phyloP scores from a whole-genome alignment of 2,888 invertebrate species.

The Hedychridium roseum region DNA sequence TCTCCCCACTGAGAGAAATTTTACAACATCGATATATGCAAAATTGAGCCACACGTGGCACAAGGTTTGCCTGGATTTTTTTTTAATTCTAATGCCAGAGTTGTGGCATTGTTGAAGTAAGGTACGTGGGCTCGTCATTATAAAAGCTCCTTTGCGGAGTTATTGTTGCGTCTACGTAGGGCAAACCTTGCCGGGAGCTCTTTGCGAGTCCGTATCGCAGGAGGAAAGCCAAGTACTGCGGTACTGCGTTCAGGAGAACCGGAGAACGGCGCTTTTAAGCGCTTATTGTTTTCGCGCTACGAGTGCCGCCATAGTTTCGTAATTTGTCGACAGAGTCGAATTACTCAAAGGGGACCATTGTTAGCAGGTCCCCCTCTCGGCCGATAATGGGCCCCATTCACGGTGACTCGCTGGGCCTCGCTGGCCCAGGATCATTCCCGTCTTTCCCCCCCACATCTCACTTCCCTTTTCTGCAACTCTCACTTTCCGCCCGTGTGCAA shows the following conservation, averaged over 20 bases:
- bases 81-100: too few species aligned
- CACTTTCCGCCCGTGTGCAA: not conserved
- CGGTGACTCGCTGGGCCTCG: constrained; percentile 34
- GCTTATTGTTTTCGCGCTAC: constrained; percentile 45
- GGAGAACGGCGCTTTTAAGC: constrained; percentile 24
- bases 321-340: constrained; percentile 53
- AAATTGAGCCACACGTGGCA: too few species aligned
- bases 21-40: too few species aligned
- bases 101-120: too few species aligned
- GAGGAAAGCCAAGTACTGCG: constrained; percentile 13
- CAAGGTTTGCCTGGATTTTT: too few species aligned
- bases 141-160: constrained; percentile 14
- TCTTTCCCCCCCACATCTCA: constrained; percentile 12
- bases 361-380: constrained; percentile 27
- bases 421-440: constrained; percentile 22
- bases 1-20: too few species aligned
- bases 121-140: constrained; percentile 6
- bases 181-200: not conserved
- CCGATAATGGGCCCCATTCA: constrained; percentile 53
- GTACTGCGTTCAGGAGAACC: constrained; percentile 19
- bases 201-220: not conserved
- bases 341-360: constrained; percentile 54
- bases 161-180: constrained; percentile 36
- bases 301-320: constrained; percentile 40
- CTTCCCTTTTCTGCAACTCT: constrained; percentile 9